Conservation (phyloP, 2,113 vertebrate genomes). For the Amblyopsis rosae region DNA sequence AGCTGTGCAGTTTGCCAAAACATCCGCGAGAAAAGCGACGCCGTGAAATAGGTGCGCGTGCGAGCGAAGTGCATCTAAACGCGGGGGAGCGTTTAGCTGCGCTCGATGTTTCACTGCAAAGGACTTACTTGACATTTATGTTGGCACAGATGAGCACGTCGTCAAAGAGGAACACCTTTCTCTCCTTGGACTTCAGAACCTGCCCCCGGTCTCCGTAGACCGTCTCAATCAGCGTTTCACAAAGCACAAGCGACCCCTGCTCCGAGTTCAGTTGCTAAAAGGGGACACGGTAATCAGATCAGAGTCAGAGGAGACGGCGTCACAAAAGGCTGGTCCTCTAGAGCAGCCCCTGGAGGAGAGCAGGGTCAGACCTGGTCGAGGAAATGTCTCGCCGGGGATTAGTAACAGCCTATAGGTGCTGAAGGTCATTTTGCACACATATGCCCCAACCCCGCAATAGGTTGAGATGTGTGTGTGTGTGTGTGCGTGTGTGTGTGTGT, state of each 20-base stretch:
- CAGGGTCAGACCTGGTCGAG: conserved; percentile 25
- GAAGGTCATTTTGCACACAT: conserved; percentile 46
- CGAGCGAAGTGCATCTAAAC: conserved; percentile 24
- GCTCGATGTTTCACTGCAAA: conserved; percentile 1
- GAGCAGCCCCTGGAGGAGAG: conserved; percentile 46
- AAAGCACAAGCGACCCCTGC: conserved; percentile 89
- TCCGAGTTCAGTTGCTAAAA: conserved; percentile 81
- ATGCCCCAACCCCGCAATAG: background rate
- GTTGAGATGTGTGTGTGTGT: no score
- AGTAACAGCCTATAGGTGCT: conserved; percentile 29
- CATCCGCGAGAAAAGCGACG: conserved; percentile 44
- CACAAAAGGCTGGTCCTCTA: conserved; percentile 45
- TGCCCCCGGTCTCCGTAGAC: conserved; percentile 92
- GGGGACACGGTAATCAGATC: conserved; percentile 59
- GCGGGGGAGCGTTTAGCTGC: conserved; percentile 12
- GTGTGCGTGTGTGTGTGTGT: no score
- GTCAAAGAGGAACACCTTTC: conserved; percentile 91
- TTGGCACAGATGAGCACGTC: conserved; percentile 92
- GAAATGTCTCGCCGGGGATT: conserved; percentile 37
- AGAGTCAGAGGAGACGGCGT: conserved; percentile 42
- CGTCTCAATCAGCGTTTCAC: conserved; percentile 91
- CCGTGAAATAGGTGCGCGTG: conserved; percentile 1
- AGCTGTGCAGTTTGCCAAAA: conserved; percentile 54
- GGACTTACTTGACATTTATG: conserved; percentile 92
- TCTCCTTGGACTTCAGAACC: conserved; percentile 94